These are phyloP conservation scores for Cinara cedri DNA, from an alignment of 2,888 invertebrate genomes.

Conservation along the genomic window DNA sequence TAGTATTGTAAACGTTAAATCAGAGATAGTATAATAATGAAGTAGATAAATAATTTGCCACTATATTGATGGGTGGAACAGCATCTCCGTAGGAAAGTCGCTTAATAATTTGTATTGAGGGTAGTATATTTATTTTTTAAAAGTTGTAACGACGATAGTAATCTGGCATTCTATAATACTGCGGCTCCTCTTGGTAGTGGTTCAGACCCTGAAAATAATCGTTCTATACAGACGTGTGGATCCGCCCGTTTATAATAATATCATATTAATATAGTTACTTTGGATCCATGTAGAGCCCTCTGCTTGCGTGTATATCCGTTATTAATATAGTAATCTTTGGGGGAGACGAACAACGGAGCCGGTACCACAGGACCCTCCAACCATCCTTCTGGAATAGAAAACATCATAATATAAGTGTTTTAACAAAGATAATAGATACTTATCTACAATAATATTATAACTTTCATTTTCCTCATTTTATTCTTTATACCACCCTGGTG, in stretches of 20 bases:
- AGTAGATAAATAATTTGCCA: constrained; percentile 8
- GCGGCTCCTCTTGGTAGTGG: constrained; percentile 41
- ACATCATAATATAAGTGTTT: too few species aligned
- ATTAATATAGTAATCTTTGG: constrained; percentile 40
- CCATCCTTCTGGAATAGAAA: constrained; percentile 62
- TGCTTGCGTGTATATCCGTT: constrained; percentile 45
- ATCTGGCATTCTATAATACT: constrained; percentile 41
- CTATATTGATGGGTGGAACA: constrained; percentile 30
- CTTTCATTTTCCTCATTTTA: too few species aligned
- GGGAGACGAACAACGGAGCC: constrained; percentile 47
- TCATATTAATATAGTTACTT: constrained; percentile 8
- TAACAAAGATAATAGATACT: too few species aligned
- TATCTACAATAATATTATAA: too few species aligned
- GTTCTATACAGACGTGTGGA: constrained; percentile 12
- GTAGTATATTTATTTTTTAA: constrained; percentile 24
- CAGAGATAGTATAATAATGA: constrained; percentile 4
- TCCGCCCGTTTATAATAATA: too few species aligned
- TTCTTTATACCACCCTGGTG: too few species aligned
- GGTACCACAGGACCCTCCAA: constrained; percentile 61
- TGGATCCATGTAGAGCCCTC: constrained; percentile 42
- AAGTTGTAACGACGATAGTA: constrained; percentile 47
- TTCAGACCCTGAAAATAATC: constrained; percentile 51
- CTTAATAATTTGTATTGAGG: too few species aligned
- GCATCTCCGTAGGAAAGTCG: constrained; percentile 9
- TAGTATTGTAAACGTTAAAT: constrained; percentile 12